These are phyloP conservation scores for Arremon brunneinucha DNA, from an alignment of 2,797 vertebrate species.

Conservation along the genomic window DNA sequence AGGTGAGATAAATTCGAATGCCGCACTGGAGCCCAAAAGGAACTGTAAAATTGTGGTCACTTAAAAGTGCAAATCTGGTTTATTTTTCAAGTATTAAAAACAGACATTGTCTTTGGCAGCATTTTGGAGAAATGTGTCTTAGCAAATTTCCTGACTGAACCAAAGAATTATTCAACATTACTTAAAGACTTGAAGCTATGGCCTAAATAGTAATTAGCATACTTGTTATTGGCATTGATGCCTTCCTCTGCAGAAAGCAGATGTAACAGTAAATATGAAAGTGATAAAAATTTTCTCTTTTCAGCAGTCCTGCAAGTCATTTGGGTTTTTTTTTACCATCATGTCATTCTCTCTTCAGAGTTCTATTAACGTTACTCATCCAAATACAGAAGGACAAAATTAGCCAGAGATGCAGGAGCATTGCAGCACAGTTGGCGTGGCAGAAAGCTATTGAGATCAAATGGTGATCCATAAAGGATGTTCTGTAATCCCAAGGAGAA, in stretches of 20 bases:
- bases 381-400: background rate
- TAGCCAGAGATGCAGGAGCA: background rate
- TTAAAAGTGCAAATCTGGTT: conserved; percentile 77
- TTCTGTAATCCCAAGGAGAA: conserved; percentile 3
- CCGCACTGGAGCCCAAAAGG: conserved; percentile 41
- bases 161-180: conserved; percentile 70
- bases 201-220: conserved; percentile 74
- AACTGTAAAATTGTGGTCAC: conserved; percentile 71
- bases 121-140: conserved; percentile 74
- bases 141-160: conserved; percentile 76
- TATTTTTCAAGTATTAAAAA: conserved; percentile 79
- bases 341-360: conserved; percentile 8
- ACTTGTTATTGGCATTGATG: conserved; percentile 69
- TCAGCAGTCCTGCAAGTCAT: conserved; percentile 27
- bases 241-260: conserved; percentile 62
- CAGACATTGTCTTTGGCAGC: conserved; percentile 77
- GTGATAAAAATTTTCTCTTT: conserved; percentile 60
- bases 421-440: background rate
- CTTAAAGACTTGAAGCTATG: conserved; percentile 74
- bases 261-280: conserved; percentile 62
- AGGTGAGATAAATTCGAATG: conserved; percentile 36
- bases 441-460: background rate
- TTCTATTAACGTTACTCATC: background rate
- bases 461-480: conserved; percentile 5
- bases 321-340: background rate